These are phyloP conservation scores for Otus sunia DNA, from an alignment of 2,113 vertebrate species.

Conservation along the genomic window DNA sequence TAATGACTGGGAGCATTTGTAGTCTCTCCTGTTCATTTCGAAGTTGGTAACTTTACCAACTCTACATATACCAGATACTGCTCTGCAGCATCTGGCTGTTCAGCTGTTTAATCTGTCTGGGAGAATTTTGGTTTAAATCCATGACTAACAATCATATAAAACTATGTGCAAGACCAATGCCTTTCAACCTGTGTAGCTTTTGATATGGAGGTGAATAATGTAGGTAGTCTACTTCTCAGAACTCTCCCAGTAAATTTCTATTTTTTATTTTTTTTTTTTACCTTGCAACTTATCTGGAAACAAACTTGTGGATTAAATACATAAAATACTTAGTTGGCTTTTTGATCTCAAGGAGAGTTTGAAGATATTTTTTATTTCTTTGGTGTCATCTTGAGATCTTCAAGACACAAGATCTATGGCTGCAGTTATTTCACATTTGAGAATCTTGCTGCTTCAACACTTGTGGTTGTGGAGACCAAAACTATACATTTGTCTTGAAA, in stretches of 20 bases:
- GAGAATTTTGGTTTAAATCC: conserved; percentile 60
- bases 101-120: conserved; percentile 63
- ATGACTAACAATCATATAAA: conserved; percentile 51
- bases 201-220: background rate
- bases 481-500: background rate
- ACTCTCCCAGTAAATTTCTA: background rate
- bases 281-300: background rate
- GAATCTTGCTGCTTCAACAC: background rate
- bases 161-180: conserved; percentile 50
- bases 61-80: conserved; percentile 19
- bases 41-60: conserved; percentile 53
- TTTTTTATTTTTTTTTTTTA: background rate
- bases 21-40: conserved; percentile 48
- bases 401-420: background rate
- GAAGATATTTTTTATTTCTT: background rate
- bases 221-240: background rate
- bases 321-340: background rate
- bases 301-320: background rate
- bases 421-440: background rate
- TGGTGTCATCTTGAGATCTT: background rate
- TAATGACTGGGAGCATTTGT: conserved; percentile 5
- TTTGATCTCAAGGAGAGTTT: background rate
- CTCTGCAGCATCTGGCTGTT: conserved; percentile 63
- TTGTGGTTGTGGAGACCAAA: background rate
- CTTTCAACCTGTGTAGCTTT: conserved; percentile 23